Percentiles rank a stretch among this genome's conserved stretches.
Evolutionary conservation across 2,888 invertebrate species (phyloP).

Genomic region (Lepidocyrtinus sp.): DNA sequence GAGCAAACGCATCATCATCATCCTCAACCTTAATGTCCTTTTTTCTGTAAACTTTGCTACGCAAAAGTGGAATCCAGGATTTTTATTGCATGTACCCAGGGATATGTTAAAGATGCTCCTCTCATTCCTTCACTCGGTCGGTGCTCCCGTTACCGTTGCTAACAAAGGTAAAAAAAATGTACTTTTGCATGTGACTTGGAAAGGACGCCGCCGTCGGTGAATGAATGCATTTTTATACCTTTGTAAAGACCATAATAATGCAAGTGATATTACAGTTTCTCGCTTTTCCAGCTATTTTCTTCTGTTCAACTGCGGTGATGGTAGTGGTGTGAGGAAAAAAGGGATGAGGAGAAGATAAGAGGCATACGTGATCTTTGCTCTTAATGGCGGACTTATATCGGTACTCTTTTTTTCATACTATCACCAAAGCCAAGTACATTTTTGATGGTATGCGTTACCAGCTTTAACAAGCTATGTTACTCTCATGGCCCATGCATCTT

Average conservation of each 20-base stretch:
- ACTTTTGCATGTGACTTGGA: slow-evolving; percentile 36
- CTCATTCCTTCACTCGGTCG: slow-evolving; percentile 17
- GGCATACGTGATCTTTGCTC: slow-evolving; percentile 69
- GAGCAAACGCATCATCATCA: neutral
- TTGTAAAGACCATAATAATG: slow-evolving; percentile 34
- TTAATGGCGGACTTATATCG: slow-evolving; percentile 69
- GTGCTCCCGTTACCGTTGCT: neutral
- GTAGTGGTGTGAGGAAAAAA: slow-evolving; percentile 56
- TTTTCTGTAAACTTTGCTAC: neutral
- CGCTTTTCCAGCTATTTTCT: neutral
- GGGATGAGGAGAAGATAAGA: slow-evolving; percentile 64
- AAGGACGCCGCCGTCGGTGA: slow-evolving; percentile 36
- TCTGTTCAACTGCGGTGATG: slow-evolving; percentile 20
- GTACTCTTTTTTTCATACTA: slow-evolving; percentile 35
- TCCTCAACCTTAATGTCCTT: neutral
- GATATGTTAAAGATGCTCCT: slow-evolving; percentile 21
- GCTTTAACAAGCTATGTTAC: no score
- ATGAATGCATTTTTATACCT: slow-evolving; percentile 47
- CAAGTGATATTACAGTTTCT: slow-evolving; percentile 28
- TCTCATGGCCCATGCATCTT: no score
- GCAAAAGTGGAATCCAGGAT: no score
- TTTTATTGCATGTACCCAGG: slow-evolving; percentile 44
- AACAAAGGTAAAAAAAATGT: slow-evolving; percentile 11
- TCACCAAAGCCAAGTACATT: slow-evolving; percentile 23
- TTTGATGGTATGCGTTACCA: no score